Conservation (phyloP, 2,888 invertebrate species). For the Hemistola chrysoprasaria region DNA sequence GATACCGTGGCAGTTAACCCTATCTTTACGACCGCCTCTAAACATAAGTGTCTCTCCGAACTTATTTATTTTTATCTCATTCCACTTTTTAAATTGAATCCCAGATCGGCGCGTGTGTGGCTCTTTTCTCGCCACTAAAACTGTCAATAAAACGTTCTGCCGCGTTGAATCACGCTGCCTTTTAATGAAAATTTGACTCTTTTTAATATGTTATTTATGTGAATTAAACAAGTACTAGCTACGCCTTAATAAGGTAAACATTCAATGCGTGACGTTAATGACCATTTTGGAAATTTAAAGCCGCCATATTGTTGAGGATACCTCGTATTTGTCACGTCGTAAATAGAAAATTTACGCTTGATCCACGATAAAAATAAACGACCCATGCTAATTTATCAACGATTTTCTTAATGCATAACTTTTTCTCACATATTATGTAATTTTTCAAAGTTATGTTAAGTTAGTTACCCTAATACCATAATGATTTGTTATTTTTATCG, state of each 20-base stretch:
- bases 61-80: constrained; percentile 82
- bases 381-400: constrained; percentile 42
- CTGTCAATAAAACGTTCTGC: constrained; percentile 73
- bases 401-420: constrained; percentile 37
- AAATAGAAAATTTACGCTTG: constrained; percentile 57
- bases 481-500: constrained; percentile 28
- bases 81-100: constrained; percentile 80
- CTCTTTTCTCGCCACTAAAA: constrained; percentile 66
- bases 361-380: constrained; percentile 42
- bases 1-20: constrained; percentile 79
- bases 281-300: constrained; percentile 59
- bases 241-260: constrained; percentile 64
- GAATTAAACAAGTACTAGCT: constrained; percentile 64
- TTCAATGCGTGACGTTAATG: constrained; percentile 54
- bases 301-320: constrained; percentile 51
- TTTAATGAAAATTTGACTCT: constrained; percentile 75
- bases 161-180: constrained; percentile 59
- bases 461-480: constrained; percentile 14
- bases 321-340: constrained; percentile 64
- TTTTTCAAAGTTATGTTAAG: constrained; percentile 29
- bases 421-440: constrained; percentile 18
- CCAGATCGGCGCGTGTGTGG: constrained; percentile 77
- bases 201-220: constrained; percentile 68
- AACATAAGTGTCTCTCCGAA: constrained; percentile 80
- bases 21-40: constrained; percentile 80